Base-by-base conservation (phyloP, 2,888 invertebrate species). In the Polyploca ridens region DNA sequence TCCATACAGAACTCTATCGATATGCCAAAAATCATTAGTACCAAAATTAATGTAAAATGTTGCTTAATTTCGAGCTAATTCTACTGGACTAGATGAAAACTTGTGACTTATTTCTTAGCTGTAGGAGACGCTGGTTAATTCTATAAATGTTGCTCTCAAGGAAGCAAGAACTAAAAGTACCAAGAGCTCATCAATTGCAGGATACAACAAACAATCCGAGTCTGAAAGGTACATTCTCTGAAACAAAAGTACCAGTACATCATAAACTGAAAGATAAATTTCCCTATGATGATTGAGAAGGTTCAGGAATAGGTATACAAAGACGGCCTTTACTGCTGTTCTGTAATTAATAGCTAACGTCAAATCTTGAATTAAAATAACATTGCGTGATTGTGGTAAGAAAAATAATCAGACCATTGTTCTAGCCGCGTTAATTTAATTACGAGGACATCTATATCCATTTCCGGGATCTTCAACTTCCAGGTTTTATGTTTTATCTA, bases 391-490 rank as follows among this genome's bases (percentile, higher is more conserved):
- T 49, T 49, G 16, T 49, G 49, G 49, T 54, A 54, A 19, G 54
- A 54, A 54, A 19, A 19, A 54, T 8, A 19, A 19, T 54, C 54
- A 5, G 16, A 54, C 54, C 54, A 54, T 54, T 54, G 54, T 54
- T 54, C 54, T 54, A 54, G 19, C 19, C 7, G 54, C 14, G 10
- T 19, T 54, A 54, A 54, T 54, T 54, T 46, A n/a, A 10, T 54
- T 49, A n/a, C 49, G 19, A 54, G 54, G 54, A 54, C 54, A 54
- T n/a, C 19, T 19, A 3, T 16, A 19, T 54, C n/a, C 14, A 19
- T 54, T 54, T 54, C 54, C 54, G 54, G 49, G 54, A 54, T 54
- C 16, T 54, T 10, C 14, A 19, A 54, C 54, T 54, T 54, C 54
- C 54, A 54, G 16, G 54, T 54, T 19, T 54, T 54, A 19, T 54